phyloP scores from a whole-genome alignment of 2,113 vertebrate species.

The Cephalopterus ornatus region DNA sequence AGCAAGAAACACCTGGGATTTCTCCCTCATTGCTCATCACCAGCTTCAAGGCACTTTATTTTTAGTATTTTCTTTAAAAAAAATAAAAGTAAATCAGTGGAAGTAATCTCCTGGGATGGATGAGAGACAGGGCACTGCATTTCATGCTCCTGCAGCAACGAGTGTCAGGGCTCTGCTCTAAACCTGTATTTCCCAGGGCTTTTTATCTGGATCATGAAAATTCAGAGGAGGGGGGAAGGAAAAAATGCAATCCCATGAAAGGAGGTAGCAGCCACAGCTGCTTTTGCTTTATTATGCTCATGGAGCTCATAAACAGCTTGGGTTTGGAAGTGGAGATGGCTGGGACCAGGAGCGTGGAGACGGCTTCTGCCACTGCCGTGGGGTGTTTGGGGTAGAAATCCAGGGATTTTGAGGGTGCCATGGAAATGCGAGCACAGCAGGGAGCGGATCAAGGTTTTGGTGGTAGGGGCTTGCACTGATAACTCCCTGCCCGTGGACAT shows the following conservation, averaged over 20 bases:
- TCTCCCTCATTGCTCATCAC: neutral
- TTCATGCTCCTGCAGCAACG: neutral
- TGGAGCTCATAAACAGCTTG: neutral
- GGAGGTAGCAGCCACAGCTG: neutral
- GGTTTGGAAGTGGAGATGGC: neutral
- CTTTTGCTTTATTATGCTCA: neutral
- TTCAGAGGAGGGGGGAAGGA: neutral
- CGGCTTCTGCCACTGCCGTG: neutral
- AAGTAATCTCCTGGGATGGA: neutral
- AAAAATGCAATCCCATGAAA: neutral
- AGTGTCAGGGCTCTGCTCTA: neutral
- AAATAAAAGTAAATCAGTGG: neutral
- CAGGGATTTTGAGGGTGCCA: neutral
- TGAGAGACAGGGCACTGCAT: neutral
- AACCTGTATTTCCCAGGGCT: neutral
- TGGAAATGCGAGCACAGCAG: accelerated
- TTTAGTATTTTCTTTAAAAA: neutral
- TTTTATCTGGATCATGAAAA: neutral
- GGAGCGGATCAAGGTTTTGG: neutral
- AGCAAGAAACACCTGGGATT: constrained; percentile 46
- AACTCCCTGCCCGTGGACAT: accelerated
- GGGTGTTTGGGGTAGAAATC: neutral
- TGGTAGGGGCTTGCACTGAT: accelerated
- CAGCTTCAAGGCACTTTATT: neutral
- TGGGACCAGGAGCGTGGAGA: accelerated